phyloP scores from a whole-genome alignment of 2,797 vertebrate species.

The Rhynchonycteris naso region DNA sequence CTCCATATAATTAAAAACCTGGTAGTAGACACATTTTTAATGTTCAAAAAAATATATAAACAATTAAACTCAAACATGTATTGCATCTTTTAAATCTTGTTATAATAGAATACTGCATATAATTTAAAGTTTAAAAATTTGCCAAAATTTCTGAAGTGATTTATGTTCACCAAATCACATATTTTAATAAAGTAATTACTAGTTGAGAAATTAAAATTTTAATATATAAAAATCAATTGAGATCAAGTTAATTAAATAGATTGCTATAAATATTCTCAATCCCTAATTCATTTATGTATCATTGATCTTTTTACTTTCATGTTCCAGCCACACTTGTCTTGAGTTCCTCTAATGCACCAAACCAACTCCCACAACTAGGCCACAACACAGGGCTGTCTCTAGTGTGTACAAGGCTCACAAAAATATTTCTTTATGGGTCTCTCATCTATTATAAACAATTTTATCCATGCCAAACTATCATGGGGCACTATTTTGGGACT shows the following conservation, averaged over 20 bases:
- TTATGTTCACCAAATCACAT: not conserved
- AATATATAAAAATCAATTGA: not conserved
- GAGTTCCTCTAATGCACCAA: not conserved
- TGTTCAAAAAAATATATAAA: not conserved
- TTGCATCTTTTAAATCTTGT: not conserved
- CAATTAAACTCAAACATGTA: accelerated
- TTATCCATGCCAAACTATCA: not conserved
- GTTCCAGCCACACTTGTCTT: not conserved
- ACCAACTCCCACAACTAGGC: not conserved
- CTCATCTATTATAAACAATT: not conserved
- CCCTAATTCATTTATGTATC: not conserved
- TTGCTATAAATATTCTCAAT: not conserved
- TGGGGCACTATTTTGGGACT: not conserved
- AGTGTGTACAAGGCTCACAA: not conserved
- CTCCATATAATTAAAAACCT: not conserved
- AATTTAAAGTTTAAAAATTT: not conserved
- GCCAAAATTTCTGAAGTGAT: not conserved
- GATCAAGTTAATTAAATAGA: not conserved
- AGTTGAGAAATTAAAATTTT: not conserved
- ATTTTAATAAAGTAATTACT: not conserved
- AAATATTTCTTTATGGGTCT: not conserved
- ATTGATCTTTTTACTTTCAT: not conserved
- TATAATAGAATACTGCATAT: not conserved
- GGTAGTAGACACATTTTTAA: not conserved
- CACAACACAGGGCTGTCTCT: not conserved